These are phyloP conservation scores for Alouatta palliata DNA, from an alignment of 2,113 vertebrate species.

Conservation along the genomic window DNA sequence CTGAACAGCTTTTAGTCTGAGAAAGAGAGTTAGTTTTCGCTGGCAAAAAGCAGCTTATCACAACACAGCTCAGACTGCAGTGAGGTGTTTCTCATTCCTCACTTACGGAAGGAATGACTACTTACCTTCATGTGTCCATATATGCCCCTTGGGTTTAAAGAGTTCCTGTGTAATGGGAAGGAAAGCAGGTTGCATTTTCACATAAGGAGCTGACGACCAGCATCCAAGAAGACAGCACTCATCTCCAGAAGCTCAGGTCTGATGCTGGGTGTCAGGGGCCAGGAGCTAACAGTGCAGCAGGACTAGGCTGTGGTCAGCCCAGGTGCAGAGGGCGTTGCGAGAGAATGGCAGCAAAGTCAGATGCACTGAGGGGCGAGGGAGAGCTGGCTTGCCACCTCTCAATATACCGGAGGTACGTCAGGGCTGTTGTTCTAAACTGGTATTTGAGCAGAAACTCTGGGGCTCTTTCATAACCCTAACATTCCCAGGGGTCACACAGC, in stretches of 20 bases:
- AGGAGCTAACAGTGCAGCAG: background rate
- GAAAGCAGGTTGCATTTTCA: background rate
- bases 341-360: background rate
- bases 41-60: too few relatives aligned
- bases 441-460: background rate
- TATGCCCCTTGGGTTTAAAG: background rate
- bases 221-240: fast-evolving
- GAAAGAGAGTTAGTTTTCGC: too few relatives aligned
- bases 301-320: fast-evolving
- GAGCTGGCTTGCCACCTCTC: too few relatives aligned
- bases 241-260: background rate
- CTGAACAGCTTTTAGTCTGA: too few relatives aligned
- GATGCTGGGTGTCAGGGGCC: too few relatives aligned
- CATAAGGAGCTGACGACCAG: background rate
- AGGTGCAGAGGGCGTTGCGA: fast-evolving
- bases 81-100: background rate
- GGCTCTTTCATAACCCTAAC: background rate
- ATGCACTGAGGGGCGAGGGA: fast-evolving
- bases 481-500: background rate
- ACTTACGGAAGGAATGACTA: background rate
- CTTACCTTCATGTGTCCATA: background rate
- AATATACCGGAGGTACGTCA: background rate
- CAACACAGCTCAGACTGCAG: too few relatives aligned
- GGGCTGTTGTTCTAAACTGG: background rate
- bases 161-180: background rate